Conservation (phyloP, 2,888 invertebrate species). For the Lepidonotus clava region DNA sequence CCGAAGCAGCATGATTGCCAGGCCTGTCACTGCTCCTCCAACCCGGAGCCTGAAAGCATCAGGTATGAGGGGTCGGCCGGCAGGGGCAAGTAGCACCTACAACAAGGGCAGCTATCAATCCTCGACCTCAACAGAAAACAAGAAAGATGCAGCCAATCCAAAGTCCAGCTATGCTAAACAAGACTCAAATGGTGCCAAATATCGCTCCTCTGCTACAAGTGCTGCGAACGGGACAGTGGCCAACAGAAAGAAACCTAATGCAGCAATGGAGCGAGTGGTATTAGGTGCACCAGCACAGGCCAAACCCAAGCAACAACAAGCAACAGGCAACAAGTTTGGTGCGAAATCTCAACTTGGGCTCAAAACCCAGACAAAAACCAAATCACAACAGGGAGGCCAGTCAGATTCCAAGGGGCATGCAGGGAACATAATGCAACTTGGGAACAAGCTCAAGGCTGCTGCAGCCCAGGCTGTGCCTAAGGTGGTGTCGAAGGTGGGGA, state of each 20-base stretch:
- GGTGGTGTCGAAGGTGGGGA: background rate
- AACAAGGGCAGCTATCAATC: constrained; percentile 9
- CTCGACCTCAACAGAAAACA: background rate
- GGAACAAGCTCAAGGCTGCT: background rate
- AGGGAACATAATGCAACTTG: constrained; percentile 2
- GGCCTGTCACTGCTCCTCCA: background rate
- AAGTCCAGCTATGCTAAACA: background rate
- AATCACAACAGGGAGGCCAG: background rate
- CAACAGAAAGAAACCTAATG: background rate
- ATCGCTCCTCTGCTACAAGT: background rate
- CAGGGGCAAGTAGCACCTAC: background rate
- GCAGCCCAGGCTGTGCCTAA: background rate
- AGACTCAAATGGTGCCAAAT: constrained; percentile 21
- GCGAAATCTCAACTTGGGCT: no score
- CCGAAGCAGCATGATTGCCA: background rate
- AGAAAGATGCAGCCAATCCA: background rate
- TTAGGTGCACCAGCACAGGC: background rate
- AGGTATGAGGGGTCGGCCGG: background rate
- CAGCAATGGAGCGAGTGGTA: background rate
- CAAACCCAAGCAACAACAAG: background rate
- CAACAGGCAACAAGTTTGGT: no score
- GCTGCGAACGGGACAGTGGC: constrained; percentile 21
- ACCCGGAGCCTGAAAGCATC: background rate
- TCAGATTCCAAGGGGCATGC: background rate
- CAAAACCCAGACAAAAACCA: background rate